Evolutionary conservation across 2,113 vertebrate genomes (phyloP).

Genomic region (Heterocephalus glaber): DNA sequence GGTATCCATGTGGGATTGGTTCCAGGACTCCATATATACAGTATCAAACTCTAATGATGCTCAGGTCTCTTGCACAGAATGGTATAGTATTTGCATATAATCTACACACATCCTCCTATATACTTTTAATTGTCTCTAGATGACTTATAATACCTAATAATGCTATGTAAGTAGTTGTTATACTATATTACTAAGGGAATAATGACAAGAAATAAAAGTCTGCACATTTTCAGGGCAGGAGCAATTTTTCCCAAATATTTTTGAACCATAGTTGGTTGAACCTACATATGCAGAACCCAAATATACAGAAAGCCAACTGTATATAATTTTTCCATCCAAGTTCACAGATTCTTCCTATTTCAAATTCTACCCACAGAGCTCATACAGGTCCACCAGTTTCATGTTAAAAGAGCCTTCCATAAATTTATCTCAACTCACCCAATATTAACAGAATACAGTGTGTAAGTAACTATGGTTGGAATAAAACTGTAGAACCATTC

Average conservation of each 20-base stretch:
- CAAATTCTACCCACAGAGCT: background rate
- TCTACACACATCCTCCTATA: background rate
- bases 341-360: conserved; percentile 50
- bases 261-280: background rate
- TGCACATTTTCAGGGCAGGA: background rate
- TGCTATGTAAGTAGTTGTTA: background rate
- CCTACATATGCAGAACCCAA: background rate
- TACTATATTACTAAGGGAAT: background rate
- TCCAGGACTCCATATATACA: background rate
- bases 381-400: background rate
- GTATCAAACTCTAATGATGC: background rate
- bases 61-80: background rate
- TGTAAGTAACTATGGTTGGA: conserved; percentile 46
- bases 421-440: conserved; percentile 38
- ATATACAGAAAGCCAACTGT: background rate
- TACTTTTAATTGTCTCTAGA: background rate
- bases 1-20: background rate
- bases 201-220: background rate
- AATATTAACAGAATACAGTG: conserved; percentile 37
- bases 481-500: background rate
- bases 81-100: background rate
- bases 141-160: background rate
- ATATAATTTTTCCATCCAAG: conserved; percentile 17
- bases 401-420: conserved; percentile 37
- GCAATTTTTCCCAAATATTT: background rate